Evolutionary conservation across 2,888 invertebrate species (phyloP).

Genomic region (Archips xylosteana): DNA sequence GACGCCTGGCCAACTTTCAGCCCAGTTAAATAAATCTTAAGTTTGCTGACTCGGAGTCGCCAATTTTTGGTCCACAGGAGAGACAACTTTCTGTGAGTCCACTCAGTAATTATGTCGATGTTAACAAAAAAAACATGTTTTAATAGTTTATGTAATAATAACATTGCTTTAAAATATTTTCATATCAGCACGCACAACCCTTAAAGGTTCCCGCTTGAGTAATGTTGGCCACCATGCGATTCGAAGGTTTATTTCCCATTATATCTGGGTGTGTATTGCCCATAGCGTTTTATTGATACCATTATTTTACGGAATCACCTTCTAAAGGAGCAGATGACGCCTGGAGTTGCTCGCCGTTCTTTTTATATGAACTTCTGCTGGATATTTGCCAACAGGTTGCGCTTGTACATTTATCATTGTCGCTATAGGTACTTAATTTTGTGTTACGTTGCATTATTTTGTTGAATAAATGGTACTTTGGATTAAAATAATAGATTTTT

Average conservation of each 20-base stretch:
- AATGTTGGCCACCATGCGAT: conserved; percentile 6
- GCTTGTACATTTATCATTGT: neutral
- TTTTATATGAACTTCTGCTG: conserved; percentile 12
- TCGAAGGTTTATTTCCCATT: conserved; percentile 34
- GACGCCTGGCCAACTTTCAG: too few species aligned
- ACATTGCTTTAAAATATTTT: neutral
- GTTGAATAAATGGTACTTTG: neutral
- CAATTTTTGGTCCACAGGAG: too few species aligned
- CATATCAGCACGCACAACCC: neutral
- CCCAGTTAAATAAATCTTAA: too few species aligned
- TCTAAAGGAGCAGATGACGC: conserved; percentile 25
- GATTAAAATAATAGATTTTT: too few species aligned
- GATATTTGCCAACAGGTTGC: conserved; percentile 3
- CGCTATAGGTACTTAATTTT: neutral
- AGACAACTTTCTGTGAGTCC: too few species aligned
- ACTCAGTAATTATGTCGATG: too few species aligned
- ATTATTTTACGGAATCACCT: conserved; percentile 22
- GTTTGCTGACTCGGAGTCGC: too few species aligned
- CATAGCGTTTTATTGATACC: conserved; percentile 29
- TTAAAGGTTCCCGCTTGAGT: conserved; percentile 5
- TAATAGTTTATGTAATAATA: neutral
- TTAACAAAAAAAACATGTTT: too few species aligned
- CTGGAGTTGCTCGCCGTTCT: conserved; percentile 1
- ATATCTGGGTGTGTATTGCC: conserved; percentile 36
- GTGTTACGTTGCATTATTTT: neutral